Evolutionary conservation across 2,888 invertebrate species (phyloP).

Genomic region (Sialis fuliginosa): DNA sequence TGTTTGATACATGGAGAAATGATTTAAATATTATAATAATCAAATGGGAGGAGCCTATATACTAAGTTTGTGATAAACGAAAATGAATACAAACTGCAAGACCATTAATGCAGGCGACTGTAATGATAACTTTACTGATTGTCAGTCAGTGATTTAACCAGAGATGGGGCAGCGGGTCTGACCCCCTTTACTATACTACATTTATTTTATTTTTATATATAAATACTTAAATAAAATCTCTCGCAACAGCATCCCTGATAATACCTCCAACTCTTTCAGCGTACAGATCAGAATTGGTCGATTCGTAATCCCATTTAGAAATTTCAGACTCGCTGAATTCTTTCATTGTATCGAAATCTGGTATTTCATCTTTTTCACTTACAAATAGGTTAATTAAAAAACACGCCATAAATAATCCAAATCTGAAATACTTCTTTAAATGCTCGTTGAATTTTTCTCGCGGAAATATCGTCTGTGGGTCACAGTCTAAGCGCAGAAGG

Average conservation of each 20-base stretch:
- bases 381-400: background rate
- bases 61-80: no score
- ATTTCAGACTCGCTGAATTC: background rate
- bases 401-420: background rate
- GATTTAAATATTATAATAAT: no score
- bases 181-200: no score
- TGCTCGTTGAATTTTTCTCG: background rate
- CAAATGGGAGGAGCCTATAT: no score
- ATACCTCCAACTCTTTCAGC: conserved; percentile 1
- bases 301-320: conserved; percentile 9
- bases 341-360: background rate
- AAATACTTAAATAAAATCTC: background rate
- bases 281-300: conserved; percentile 4
- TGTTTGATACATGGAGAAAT: no score
- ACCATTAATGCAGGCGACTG: no score
- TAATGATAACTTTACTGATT: no score
- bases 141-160: no score
- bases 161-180: no score
- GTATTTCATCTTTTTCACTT: conserved; percentile 1
- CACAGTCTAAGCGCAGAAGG: background rate
- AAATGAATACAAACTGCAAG: no score
- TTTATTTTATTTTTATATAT: no score
- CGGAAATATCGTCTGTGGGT: background rate
- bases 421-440: conserved; percentile 1
- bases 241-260: conserved; percentile 1